phyloP scores from a whole-genome alignment of 1,140 invertebrate species.

The Calliphora vicina region DNA sequence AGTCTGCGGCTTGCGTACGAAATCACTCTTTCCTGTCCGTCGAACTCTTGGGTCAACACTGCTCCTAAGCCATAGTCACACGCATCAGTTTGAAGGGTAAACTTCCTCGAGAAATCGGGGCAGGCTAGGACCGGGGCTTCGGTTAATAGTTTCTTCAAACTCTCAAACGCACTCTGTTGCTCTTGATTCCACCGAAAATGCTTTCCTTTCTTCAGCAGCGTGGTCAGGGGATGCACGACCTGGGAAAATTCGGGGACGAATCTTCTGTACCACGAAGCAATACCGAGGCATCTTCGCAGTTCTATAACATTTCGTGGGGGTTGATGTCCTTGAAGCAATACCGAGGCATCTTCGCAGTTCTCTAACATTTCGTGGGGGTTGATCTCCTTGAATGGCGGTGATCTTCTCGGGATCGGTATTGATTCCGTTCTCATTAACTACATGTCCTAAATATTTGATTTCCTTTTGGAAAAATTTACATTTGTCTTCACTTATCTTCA shows the following conservation, averaged over 20 bases:
- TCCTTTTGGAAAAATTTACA: not conserved
- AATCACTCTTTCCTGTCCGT: too few relatives aligned
- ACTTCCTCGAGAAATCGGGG: conserved; percentile 16
- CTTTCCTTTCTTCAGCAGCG: conserved; percentile 4
- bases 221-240: conserved; percentile 50
- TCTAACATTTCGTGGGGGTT: too few relatives aligned
- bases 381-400: conserved; percentile 34
- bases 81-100: conserved; percentile 38
- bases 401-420: conserved; percentile 39
- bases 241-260: conserved; percentile 55
- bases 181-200: not conserved
- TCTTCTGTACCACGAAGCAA: conserved; percentile 56
- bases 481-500: not conserved
- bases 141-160: not conserved
- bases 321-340: not conserved
- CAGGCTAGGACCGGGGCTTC: not conserved
- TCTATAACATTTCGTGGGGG: conserved; percentile 36
- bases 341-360: too few relatives aligned
- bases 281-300: conserved; percentile 50
- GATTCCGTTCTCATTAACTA: conserved; percentile 35
- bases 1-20: too few relatives aligned
- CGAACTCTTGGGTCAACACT: too few relatives aligned
- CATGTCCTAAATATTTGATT: conserved; percentile 40
- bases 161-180: too few relatives aligned
- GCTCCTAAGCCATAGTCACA: conserved; percentile 22